phyloP scores from a whole-genome alignment of 2,888 invertebrate genomes.

The Antheraea yamamai region DNA sequence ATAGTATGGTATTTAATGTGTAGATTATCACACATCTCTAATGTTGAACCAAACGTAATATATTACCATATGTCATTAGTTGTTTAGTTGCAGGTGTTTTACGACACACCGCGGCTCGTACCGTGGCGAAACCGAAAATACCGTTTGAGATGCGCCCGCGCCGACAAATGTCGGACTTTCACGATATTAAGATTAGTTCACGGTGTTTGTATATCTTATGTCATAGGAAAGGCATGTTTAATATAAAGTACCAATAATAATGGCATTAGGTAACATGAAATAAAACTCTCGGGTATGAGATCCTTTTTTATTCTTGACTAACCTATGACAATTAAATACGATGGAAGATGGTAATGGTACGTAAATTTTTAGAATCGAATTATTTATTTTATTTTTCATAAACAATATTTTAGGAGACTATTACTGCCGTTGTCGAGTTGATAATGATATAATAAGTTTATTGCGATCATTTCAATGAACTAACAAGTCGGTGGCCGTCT shows the following conservation, averaged over 20 bases:
- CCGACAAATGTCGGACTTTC: constrained; percentile 55
- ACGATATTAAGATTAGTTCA: constrained; percentile 28
- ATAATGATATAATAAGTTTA: no score
- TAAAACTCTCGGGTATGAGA: background rate
- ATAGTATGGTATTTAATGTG: background rate
- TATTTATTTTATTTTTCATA: no score
- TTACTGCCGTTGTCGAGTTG: no score
- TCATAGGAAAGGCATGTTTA: background rate
- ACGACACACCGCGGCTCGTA: background rate
- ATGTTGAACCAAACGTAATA: background rate
- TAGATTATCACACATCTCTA: background rate
- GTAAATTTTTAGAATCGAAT: no score
- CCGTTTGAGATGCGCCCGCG: constrained; percentile 10
- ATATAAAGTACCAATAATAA: background rate
- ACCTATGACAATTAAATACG: no score
- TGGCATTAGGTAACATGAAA: background rate
- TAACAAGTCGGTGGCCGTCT: no score
- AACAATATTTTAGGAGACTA: no score
- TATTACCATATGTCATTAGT: constrained; percentile 6
- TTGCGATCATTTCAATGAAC: no score
- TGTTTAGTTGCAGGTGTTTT: constrained; percentile 5
- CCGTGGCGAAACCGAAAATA: constrained; percentile 6
- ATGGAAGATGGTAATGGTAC: no score
- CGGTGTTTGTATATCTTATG: constrained; percentile 18
- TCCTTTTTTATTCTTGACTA: background rate